phyloP scores from a whole-genome alignment of 1,140 invertebrate species.

The Ylistrum balloti region DNA sequence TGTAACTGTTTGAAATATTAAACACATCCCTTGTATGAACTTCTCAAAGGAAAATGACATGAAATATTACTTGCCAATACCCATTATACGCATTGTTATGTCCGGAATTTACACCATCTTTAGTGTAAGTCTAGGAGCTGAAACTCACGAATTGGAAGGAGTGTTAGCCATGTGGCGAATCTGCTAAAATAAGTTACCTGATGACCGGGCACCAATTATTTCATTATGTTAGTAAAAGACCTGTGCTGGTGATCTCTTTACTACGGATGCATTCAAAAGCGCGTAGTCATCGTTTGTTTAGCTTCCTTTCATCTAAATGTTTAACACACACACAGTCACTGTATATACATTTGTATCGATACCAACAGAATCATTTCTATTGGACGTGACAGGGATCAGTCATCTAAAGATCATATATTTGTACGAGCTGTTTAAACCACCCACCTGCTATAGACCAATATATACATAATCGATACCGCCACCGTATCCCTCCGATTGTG shows the following conservation, averaged over 20 bases:
- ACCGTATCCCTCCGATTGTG: neutral
- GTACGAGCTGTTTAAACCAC: conserved; percentile 3
- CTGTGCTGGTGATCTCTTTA: neutral
- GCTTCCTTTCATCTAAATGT: neutral
- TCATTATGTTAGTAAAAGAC: neutral
- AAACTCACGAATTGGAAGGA: neutral
- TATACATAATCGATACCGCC: neutral
- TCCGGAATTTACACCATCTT: neutral
- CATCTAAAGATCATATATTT: neutral
- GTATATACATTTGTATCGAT: neutral
- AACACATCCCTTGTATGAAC: neutral
- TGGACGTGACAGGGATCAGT: neutral
- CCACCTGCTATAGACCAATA: conserved; percentile 1
- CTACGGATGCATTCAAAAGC: neutral
- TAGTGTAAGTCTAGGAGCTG: neutral
- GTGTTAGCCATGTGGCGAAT: neutral
- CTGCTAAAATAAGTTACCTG: neutral
- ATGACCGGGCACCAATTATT: neutral
- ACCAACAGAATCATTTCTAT: neutral
- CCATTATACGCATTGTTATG: neutral
- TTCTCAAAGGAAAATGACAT: conserved; percentile 1
- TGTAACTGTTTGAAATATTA: conserved; percentile 10
- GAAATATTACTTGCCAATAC: neutral
- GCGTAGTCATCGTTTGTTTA: neutral
- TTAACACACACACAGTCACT: neutral